Evolutionary conservation across 1,140 invertebrate species (phyloP), one percentile per base, ranked within the genome.

Genomic region (Zaprionus africanus): DNA sequence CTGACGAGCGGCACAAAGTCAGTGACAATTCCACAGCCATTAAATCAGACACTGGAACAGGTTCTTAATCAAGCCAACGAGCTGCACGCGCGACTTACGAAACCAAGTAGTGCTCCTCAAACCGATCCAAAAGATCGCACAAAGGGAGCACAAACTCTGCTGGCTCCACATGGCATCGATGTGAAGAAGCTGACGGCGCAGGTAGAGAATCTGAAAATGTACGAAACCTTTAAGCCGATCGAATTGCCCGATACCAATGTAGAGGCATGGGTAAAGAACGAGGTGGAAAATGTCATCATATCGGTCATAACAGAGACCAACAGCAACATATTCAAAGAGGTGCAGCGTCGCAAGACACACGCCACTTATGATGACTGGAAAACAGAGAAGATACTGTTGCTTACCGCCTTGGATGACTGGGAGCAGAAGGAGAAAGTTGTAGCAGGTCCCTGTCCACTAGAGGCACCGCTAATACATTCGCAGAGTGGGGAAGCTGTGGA

Each of bases 121-220:
- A 17, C 0, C 2, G 3, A 17, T 17, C 2, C 3, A 22, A 41
- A 1, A 9, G 15, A 4, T n/a, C 15, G 9, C 24, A 24, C n/a
- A 46, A 6, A 1, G 24, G 7, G n/a, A 9, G 51, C 62, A 11
- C 24, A n/a, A 7, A 11, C 13, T 15, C 28, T 65, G 53, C 4
- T 54, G 19, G 51, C n/a, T n/a, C 7, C 24, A 0, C 24, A 43
- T 2, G 62, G 36, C 34, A 43, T 65, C 22, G 53, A 65, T 65
- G 0, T 65, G 22, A 9, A 56, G 17, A n/a, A 28, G n/a, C 6
- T 65, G 11, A 19, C 19, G 5, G 0, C 28, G 4, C 41, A 65
- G n/a, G 34, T 65, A 22, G 15, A 65, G 0, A 43, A 65, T 19
- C 53, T 65, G 0, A 15, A 64, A 4, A 34, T 62, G 19, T 12